Conservation (phyloP, 2,113 vertebrate genomes). For the Indicator indicator region DNA sequence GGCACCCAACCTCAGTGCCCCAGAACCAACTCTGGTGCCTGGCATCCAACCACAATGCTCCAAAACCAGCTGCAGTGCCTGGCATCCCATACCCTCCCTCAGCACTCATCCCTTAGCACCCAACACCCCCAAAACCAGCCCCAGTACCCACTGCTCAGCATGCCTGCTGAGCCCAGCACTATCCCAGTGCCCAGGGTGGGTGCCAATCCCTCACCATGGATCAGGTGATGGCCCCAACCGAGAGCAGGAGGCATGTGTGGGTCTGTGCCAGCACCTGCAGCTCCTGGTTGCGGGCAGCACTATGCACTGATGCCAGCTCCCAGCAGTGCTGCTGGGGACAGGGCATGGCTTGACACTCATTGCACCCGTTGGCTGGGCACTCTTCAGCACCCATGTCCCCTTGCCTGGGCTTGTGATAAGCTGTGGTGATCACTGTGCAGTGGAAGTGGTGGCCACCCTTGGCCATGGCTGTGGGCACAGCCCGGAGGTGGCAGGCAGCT, state of each 20-base stretch:
- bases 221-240: neutral
- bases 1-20: neutral
- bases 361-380: neutral
- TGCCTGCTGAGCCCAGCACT: no score
- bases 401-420: rapidly evolving
- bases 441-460: rapidly evolving
- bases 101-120: no score
- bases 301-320: neutral
- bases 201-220: rapidly evolving
- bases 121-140: neutral
- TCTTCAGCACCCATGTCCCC: rapidly evolving
- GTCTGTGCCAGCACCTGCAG: neutral
- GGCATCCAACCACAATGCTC: neutral
- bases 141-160: neutral
- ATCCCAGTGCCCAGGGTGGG: neutral
- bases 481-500: rapidly evolving
- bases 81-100: neutral
- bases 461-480: rapidly evolving
- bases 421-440: neutral
- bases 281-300: neutral
- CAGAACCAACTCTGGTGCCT: neutral
- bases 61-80: neutral
- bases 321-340: neutral
- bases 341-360: neutral
- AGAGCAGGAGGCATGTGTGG: rapidly evolving